These are phyloP conservation scores for Pelecanoides urinatrix DNA, from an alignment of 2,113 vertebrate genomes.

Conservation along the genomic window DNA sequence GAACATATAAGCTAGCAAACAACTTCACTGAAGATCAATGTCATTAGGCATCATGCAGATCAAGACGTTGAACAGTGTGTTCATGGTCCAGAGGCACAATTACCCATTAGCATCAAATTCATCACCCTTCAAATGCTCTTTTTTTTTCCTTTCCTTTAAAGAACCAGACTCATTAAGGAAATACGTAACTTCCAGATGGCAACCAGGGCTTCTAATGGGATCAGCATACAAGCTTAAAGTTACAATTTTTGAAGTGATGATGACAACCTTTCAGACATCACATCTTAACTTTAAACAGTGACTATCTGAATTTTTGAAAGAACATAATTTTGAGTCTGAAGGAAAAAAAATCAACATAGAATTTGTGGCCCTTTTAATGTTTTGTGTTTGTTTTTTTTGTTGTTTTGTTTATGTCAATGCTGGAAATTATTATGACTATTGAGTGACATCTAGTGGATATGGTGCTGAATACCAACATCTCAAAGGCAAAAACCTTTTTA, in stretches of 20 bases:
- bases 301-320: not conserved
- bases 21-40: not conserved
- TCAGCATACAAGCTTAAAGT: not conserved
- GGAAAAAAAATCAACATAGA: not conserved
- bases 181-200: not conserved
- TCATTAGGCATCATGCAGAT: not conserved
- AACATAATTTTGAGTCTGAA: not conserved
- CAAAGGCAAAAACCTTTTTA: not conserved
- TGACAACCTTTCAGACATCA: not conserved
- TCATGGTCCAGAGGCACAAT: not conserved
- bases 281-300: not conserved
- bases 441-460: slow-evolving; percentile 75
- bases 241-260: not conserved
- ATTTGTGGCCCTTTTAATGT: not conserved
- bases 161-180: not conserved
- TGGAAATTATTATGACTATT: slow-evolving; percentile 9
- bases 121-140: not conserved
- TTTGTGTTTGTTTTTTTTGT: too few species aligned
- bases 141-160: not conserved
- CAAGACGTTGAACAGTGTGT: not conserved
- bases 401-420: not conserved
- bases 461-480: not conserved
- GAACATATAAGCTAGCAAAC: not conserved
- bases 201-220: not conserved
- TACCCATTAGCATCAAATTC: not conserved